Percentiles rank a stretch among this genome's conserved stretches.
Conservation (phyloP, 2,888 invertebrate genomes). For the Drosophila barbarae region DNA sequence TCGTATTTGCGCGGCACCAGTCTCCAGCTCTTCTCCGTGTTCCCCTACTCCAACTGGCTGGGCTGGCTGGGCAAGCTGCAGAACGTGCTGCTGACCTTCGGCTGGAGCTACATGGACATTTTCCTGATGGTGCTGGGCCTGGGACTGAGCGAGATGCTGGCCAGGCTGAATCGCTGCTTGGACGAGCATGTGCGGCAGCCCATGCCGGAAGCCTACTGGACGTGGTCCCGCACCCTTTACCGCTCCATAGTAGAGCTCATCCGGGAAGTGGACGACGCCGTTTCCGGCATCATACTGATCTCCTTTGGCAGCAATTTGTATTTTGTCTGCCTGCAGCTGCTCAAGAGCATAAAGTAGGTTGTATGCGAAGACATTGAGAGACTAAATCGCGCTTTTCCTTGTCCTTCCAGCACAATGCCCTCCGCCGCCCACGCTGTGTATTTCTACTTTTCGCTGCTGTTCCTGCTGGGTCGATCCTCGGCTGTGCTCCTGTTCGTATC, state of each 20-base stretch:
- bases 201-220: constrained; percentile 80
- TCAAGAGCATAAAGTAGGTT: constrained; percentile 81
- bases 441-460: constrained; percentile 82
- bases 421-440: constrained; percentile 80
- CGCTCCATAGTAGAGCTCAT: constrained; percentile 80
- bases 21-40: constrained; percentile 68
- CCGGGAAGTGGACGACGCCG: constrained; percentile 80
- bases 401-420: constrained; percentile 71
- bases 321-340: constrained; percentile 82
- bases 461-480: constrained; percentile 81
- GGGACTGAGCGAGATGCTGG: constrained; percentile 84
- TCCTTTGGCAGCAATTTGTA: constrained; percentile 82
- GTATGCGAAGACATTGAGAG: not conserved
- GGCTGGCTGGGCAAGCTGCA: constrained; percentile 77
- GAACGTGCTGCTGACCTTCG: constrained; percentile 84
- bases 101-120: constrained; percentile 88
- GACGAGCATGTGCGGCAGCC: constrained; percentile 54
- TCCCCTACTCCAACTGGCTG: constrained; percentile 70
- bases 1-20: constrained; percentile 64
- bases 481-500: constrained; percentile 82
- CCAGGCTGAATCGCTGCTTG: constrained; percentile 82
- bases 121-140: constrained; percentile 86
- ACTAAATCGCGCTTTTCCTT: not conserved
- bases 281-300: constrained; percentile 81
- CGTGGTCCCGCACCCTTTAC: constrained; percentile 80